These are phyloP conservation scores for Lordiphosa mommai DNA, from an alignment of 1,140 invertebrate genomes.

Conservation along the genomic window DNA sequence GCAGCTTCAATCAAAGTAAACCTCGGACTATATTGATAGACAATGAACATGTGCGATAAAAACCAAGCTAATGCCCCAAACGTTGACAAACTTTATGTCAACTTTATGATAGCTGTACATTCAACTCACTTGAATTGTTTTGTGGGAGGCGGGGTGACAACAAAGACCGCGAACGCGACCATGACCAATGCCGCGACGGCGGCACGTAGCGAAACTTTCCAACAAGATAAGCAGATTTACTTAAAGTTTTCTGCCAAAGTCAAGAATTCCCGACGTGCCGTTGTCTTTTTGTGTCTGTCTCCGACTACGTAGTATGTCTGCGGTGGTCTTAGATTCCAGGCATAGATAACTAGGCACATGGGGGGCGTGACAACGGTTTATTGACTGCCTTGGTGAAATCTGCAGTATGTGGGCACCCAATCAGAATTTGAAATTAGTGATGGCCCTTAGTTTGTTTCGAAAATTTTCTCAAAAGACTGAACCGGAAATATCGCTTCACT, in stretches of 20 bases:
- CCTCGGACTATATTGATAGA: constrained; percentile 38
- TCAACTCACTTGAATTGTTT: constrained; percentile 17
- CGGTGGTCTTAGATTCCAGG: constrained; percentile 23
- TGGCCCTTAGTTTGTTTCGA: too few relatives aligned
- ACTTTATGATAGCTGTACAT: constrained; percentile 63
- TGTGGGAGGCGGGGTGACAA: constrained; percentile 11
- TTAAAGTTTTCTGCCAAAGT: constrained; percentile 64
- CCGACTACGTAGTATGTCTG: constrained; percentile 16
- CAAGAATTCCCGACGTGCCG: constrained; percentile 58
- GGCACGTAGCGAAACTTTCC: constrained; percentile 66
- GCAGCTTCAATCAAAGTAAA: background rate
- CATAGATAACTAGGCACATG: constrained; percentile 27
- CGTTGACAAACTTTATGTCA: constrained; percentile 57
- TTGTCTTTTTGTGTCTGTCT: constrained; percentile 14
- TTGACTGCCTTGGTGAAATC: constrained; percentile 27
- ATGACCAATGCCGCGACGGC: constrained; percentile 46
- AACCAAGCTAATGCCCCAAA: constrained; percentile 46
- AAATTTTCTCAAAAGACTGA: too few relatives aligned
- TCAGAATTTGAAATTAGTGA: constrained; percentile 9
- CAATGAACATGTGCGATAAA: constrained; percentile 43
- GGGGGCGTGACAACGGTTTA: constrained; percentile 17
- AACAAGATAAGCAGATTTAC: constrained; percentile 76
- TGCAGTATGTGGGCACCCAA: constrained; percentile 26
- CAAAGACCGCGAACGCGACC: constrained; percentile 28
- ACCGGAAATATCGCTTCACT: background rate